Evolutionary conservation across 2,113 vertebrate genomes (phyloP), one percentile per base, ranked within the genome.

Genomic region (Mixornis gularis): DNA sequence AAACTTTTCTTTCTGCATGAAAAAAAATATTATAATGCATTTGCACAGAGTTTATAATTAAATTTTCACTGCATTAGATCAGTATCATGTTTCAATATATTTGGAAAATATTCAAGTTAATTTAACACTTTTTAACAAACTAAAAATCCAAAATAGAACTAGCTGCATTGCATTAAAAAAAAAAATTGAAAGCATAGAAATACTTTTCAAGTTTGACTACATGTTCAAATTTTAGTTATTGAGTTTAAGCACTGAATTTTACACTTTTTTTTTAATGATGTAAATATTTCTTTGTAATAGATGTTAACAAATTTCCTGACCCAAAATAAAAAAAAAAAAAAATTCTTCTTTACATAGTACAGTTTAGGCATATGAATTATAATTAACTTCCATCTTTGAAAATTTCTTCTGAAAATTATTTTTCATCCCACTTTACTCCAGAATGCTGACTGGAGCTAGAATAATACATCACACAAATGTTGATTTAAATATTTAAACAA

Each of bases 401-500:
- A 86, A 76, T 41, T 89, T 89, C 40, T 55, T 81, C 66, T 51
- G 41, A 82, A 92, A 87, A 91, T 79, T 79, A 65, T 89, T 92
- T 92, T 92, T 65, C 46, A 52, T 87, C 25, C 43, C 24, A 69
- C 40, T 87, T 24, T 79, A 63, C 34, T 91, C 51, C 63, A 79
- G 63, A 92, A 82, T 63, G 46, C 17, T 86, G 46, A 92, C 62
- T 95, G 58, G 56, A 89, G 26, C 38, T 91, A 55, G 66, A 76
- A 93, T 87, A 94, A 94, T 87, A 51, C 74, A 87, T 96, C 87
- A 79, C 43, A 94, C 29, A 92, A 93, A 89, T 85, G 62, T 93
- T 92, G 73, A 85, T 93, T 93, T 89, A 91, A 94, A 94, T 95
- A 94, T 93, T 96, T 94, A 93, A 95, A 91, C 81, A 92, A 93